Conservation (phyloP, 2,888 invertebrate species). For the Drosophila hawaiiensis region DNA sequence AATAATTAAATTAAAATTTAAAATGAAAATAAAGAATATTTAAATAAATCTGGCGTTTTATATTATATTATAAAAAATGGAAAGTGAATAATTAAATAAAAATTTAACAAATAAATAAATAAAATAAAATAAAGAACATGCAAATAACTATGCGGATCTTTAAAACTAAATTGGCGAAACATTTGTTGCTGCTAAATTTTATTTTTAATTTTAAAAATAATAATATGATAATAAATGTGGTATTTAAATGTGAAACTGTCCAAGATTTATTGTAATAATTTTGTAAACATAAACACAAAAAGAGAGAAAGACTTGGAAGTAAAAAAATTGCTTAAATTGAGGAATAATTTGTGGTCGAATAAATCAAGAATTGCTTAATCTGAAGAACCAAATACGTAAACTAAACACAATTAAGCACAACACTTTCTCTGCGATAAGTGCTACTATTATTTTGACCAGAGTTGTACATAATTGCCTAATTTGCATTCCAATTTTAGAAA, state of each 20-base stretch:
- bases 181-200: not conserved
- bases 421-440: not conserved
- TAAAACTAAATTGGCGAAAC: not conserved
- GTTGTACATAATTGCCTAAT: not conserved
- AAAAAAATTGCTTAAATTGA: not conserved
- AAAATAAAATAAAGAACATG: not conserved
- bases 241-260: not conserved
- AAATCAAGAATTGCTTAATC: not conserved
- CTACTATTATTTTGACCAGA: not conserved
- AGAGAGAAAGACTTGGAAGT: fast-evolving
- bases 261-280: not conserved
- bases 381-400: no score
- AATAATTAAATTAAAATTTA: not conserved
- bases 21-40: not conserved
- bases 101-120: not conserved
- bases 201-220: not conserved
- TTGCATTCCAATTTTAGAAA: constrained; percentile 61
- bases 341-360: not conserved
- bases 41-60: not conserved
- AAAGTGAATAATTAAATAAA: not conserved
- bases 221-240: not conserved
- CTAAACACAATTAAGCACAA: not conserved
- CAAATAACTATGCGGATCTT: not conserved
- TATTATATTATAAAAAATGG: not conserved
- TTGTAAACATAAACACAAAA: not conserved